These are phyloP conservation scores for Zhengitettix transpicula DNA, from an alignment of 2,888 invertebrate genomes.

Conservation along the genomic window DNA sequence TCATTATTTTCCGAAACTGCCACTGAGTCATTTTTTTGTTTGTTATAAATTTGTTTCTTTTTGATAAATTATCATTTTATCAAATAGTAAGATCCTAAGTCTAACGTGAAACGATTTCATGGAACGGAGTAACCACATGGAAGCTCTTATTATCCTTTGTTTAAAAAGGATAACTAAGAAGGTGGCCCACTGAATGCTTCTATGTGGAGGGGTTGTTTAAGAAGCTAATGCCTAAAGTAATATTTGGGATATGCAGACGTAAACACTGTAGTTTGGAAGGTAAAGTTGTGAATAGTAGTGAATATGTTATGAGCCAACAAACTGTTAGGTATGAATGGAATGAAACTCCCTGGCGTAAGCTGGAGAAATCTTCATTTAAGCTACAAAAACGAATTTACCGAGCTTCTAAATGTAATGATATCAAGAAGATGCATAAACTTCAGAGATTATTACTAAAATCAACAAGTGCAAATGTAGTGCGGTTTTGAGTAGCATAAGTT, in stretches of 20 bases:
- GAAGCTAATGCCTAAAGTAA: conserved; percentile 2
- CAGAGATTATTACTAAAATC: too few species aligned
- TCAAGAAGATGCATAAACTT: not conserved
- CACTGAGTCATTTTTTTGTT: too few species aligned
- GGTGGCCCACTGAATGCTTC: not conserved
- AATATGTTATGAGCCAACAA: conserved; percentile 1
- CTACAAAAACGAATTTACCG: not conserved
- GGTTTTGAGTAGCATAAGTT: too few species aligned
- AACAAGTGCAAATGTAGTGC: too few species aligned
- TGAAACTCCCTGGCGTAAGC: not conserved
- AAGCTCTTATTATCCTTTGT: not conserved
- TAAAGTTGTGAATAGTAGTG: conserved; percentile 1
- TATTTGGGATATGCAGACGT: conserved; percentile 1
- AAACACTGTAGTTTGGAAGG: conserved; percentile 1
- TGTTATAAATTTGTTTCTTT: too few species aligned
- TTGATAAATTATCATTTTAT: too few species aligned
- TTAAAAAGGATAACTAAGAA: not conserved
- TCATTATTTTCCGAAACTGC: too few species aligned
- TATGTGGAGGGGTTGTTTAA: conserved; percentile 1
- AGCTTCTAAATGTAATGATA: not conserved
- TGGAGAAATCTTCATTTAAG: too few species aligned
- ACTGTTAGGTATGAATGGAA: conserved; percentile 1
- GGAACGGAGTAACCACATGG: not conserved
- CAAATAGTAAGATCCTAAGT: not conserved
- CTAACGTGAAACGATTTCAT: not conserved